Evolutionary conservation across 2,113 vertebrate genomes (phyloP).

Genomic region (Nesogale talazaci): DNA sequence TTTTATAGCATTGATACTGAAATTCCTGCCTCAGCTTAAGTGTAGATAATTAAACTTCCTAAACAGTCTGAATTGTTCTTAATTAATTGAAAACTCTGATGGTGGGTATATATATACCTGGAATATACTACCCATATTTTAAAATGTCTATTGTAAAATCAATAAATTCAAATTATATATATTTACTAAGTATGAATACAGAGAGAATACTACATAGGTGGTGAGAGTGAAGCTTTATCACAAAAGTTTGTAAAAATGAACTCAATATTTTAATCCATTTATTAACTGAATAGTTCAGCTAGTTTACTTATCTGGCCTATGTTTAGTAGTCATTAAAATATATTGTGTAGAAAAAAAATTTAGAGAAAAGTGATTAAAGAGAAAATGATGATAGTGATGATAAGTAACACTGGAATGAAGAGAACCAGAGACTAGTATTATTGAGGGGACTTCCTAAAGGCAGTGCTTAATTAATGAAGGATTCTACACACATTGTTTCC

Average conservation of each 20-base stretch:
- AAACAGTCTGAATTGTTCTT: neutral
- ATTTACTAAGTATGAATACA: neutral
- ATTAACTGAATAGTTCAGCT: neutral
- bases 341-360: conserved; percentile 13
- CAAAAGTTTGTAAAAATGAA: neutral
- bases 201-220: neutral
- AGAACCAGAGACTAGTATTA: neutral
- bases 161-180: neutral
- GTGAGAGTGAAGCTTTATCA: neutral
- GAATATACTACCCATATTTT: neutral
- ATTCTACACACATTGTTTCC: neutral
- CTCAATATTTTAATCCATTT: neutral
- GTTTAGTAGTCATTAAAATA: conserved; percentile 9
- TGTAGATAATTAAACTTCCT: conserved; percentile 1
- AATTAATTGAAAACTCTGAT: neutral
- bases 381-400: neutral
- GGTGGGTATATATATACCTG: neutral
- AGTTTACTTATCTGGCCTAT: neutral
- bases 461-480: neutral
- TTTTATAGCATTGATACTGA: neutral
- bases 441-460: neutral
- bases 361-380: conserved; percentile 3
- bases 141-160: neutral
- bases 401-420: conserved; percentile 8
- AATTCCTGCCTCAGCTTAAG: conserved; percentile 8